A percentile compares a stretch with the other conserved stretches of the same genome.
phyloP scores from a whole-genome alignment of 2,113 vertebrate genomes.

The Callorhinus ursinus region DNA sequence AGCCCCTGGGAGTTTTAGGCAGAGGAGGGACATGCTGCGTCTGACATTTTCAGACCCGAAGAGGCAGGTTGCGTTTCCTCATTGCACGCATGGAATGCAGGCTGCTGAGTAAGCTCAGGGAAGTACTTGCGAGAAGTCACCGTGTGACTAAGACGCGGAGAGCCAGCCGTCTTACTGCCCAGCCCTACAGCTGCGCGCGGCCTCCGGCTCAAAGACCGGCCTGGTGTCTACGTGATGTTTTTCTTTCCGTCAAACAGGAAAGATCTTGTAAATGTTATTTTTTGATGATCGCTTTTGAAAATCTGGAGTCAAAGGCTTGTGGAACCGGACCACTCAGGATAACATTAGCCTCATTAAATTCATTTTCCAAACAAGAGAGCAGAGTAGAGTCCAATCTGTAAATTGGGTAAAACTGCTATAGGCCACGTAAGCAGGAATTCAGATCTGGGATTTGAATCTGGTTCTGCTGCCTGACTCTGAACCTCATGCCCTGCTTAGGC shows the following conservation, averaged over 20 bases:
- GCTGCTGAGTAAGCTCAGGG: background rate
- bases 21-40: background rate
- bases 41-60: background rate
- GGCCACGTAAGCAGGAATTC: background rate
- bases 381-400: background rate
- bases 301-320: background rate
- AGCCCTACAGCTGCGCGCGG: rapidly evolving
- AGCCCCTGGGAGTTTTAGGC: background rate
- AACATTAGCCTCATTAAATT: background rate
- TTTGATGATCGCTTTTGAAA: background rate
- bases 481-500: background rate
- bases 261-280: background rate
- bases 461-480: no score
- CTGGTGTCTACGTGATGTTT: background rate
- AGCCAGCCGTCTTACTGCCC: rapidly evolving
- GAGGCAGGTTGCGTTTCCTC: background rate
- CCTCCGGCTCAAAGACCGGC: rapidly evolving
- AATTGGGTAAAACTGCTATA: background rate
- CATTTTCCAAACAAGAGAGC: background rate
- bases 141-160: rapidly evolving
- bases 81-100: background rate
- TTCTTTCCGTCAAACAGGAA: background rate
- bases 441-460: background rate
- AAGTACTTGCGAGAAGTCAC: background rate
- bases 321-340: background rate